These are phyloP conservation scores for Tenualosa thibaudeaui DNA, from an alignment of 2,797 vertebrate genomes.

Conservation along the genomic window DNA sequence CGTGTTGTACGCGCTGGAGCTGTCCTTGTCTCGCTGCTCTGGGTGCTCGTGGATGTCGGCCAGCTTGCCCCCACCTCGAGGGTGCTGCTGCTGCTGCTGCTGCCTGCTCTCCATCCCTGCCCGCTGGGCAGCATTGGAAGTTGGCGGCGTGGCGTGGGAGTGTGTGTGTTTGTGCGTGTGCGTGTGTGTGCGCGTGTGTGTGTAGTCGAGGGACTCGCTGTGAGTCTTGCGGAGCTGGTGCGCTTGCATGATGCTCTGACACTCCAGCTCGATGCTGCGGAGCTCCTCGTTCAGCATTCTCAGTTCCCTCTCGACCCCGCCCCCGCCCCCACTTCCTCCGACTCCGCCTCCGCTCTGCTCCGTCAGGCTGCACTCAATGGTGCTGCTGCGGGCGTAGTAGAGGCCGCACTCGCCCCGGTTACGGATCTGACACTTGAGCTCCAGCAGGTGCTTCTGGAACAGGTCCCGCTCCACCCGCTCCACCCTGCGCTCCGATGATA, in stretches of 20 bases:
- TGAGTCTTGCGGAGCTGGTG: slow-evolving; percentile 80
- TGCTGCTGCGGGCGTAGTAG: slow-evolving; percentile 91
- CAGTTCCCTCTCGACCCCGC: slow-evolving; percentile 85
- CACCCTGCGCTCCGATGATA: no score
- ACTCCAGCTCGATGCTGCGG: slow-evolving; percentile 92
- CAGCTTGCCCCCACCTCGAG: slow-evolving; percentile 73
- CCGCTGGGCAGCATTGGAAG: not conserved
- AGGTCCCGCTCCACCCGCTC: slow-evolving; percentile 79
- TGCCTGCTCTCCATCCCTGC: slow-evolving; percentile 28
- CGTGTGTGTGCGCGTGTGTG: slow-evolving; percentile 37
- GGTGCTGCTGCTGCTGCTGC: slow-evolving; percentile 69
- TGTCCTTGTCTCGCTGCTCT: slow-evolving; percentile 96
- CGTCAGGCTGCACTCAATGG: slow-evolving; percentile 83
- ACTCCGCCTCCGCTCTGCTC: slow-evolving; percentile 77
- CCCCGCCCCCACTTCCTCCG: slow-evolving; percentile 79
- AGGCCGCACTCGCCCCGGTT: slow-evolving; percentile 90
- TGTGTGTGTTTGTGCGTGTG: slow-evolving; percentile 55
- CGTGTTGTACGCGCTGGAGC: slow-evolving; percentile 95
- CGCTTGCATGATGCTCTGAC: slow-evolving; percentile 96
- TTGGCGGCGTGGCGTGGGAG: not conserved
- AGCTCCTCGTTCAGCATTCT: slow-evolving; percentile 94
- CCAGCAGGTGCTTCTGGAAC: slow-evolving; percentile 86
- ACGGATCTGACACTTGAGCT: slow-evolving; percentile 92
- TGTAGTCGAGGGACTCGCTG: not conserved
- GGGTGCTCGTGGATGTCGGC: slow-evolving; percentile 84